Evolutionary conservation across 2,797 vertebrate genomes (phyloP).

Genomic region (Hozukius guyotensis): DNA sequence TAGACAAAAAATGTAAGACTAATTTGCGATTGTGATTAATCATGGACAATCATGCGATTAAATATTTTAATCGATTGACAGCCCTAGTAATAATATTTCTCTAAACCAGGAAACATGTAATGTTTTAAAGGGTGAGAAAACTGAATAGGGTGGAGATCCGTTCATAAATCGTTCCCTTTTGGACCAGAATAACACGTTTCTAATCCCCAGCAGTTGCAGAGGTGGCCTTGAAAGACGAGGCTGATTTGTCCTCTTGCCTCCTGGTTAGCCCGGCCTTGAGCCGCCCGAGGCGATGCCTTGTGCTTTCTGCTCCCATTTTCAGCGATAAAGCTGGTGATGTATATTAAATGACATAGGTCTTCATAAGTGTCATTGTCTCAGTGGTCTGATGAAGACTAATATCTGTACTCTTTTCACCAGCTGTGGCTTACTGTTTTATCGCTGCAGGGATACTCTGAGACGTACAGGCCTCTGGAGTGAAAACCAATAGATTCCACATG

Average conservation of each 20-base stretch:
- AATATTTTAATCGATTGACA: neutral
- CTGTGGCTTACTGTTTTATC: conserved; percentile 64
- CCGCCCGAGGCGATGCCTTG: conserved; percentile 36
- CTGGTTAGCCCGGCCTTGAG: conserved; percentile 55
- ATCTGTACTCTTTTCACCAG: conserved; percentile 53
- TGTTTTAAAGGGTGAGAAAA: neutral
- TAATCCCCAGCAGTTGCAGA: conserved; percentile 16
- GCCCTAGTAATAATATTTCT: neutral
- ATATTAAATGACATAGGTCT: conserved; percentile 85
- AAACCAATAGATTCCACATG: conserved; percentile 50
- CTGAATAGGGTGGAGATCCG: neutral
- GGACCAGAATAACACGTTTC: conserved; percentile 10
- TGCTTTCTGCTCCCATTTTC: conserved; percentile 47
- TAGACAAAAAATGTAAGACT: too few relatives aligned
- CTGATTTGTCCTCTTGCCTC: conserved; percentile 47
- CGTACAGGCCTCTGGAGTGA: conserved; percentile 40
- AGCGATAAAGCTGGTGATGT: conserved; percentile 67
- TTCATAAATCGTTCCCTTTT: conserved; percentile 9
- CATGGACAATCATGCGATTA: too few relatives aligned
- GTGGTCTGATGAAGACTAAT: conserved; percentile 79
- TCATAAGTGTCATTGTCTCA: conserved; percentile 81
- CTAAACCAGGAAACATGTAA: neutral
- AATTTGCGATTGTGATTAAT: too few relatives aligned
- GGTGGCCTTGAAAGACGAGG: conserved; percentile 45
- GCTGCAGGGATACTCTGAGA: conserved; percentile 61